Base-by-base conservation (phyloP, 2,888 invertebrate genomes). In the Leptopilina syphax region DNA sequence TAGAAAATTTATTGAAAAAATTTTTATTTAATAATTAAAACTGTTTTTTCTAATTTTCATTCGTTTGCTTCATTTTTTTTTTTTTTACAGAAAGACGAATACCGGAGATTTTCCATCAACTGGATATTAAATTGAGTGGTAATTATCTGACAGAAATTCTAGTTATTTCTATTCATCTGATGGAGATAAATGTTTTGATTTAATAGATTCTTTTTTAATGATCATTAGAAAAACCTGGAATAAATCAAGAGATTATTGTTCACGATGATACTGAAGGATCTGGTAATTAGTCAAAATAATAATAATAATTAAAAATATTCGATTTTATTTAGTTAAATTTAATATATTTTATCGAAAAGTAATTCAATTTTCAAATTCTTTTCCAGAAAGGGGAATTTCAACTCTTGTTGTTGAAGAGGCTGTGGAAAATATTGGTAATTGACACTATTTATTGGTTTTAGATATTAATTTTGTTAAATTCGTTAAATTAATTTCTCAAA, bases 331-430 rank as follows among this genome's bases (percentile, higher is more conserved):
- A 57, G n/a, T 9, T 57, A 0, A 18, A 18, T 18, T 18, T 18
- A 18, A 18, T 18, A 18, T 18, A 18, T 18, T 18, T 18, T 18
- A 18, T 18, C 18, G 18, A 18, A 18, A 18, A 18, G 18, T 18
- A 18, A 18, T 18, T 18, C 18, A 18, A 18, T 18, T 18, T 18
- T 18, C 18, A 18, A 18, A 18, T 18, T 24, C 24, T 60, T 18
- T 18, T 60, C 3, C 24, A 70, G 70, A 54, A 47, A 70, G 24
- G 12, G 24, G 8, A 27, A 70, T 27, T 13, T 27, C 70, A 1
- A 27, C 13, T 6, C 12, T 50, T 70, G 12, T 70, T 70, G 50
- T 50, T 54, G 13, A 54, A 70, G 68, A 70, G 7, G 70, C 70
- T 7, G 12, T 70, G 6, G 70, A 54, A 70, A 70, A 47, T 1